Evolutionary conservation across 2,888 invertebrate species (phyloP).

Genomic region (Campaea margaritaria): DNA sequence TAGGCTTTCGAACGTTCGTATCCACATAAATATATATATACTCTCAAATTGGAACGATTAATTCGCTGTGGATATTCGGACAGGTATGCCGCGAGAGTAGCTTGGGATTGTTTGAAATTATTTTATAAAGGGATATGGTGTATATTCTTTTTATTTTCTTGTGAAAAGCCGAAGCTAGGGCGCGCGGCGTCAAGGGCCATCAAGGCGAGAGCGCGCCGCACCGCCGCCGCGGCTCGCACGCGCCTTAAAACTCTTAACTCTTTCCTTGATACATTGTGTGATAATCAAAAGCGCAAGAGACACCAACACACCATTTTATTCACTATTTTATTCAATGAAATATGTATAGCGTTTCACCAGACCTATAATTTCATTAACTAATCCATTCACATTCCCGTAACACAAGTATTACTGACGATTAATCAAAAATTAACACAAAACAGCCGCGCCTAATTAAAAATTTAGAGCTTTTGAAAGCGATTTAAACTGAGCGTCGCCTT

Average conservation of each 20-base stretch:
- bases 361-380: no score
- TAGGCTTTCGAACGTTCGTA: not conserved
- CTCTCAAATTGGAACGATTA: not conserved
- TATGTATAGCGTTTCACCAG: no score
- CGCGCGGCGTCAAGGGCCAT: constrained; percentile 73
- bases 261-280: constrained; percentile 65
- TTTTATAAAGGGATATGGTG: constrained; percentile 44
- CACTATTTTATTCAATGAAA: no score
- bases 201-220: constrained; percentile 65
- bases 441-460: constrained; percentile 16
- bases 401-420: no score
- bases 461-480: constrained; percentile 10
- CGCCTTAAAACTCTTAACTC: constrained; percentile 72
- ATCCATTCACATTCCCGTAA: no score
- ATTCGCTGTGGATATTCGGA: not conserved
- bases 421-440: constrained; percentile 5
- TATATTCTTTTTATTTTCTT: constrained; percentile 57
- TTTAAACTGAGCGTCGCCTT: constrained; percentile 8
- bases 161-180: constrained; percentile 69
- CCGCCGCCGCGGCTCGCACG: constrained; percentile 62
- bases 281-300: constrained; percentile 70
- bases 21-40: no score
- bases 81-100: not conserved
- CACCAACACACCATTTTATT: constrained; percentile 34
- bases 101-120: constrained; percentile 21